Evolutionary conservation across 1,140 invertebrate species (phyloP).

Genomic region (Batillaria attramentaria): DNA sequence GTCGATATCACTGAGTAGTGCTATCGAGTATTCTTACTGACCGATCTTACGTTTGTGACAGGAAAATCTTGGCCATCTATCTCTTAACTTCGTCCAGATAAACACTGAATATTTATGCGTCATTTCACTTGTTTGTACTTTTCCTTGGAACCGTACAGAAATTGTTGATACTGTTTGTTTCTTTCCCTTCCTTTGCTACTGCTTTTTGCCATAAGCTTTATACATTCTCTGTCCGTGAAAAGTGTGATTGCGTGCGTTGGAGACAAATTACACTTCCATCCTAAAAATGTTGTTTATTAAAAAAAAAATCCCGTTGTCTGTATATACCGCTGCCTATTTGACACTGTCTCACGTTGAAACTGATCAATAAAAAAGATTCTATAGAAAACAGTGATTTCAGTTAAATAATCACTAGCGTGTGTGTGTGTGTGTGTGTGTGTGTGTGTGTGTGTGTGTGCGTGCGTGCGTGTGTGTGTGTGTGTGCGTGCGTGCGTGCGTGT

Average conservation of each 20-base stretch:
- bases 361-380: neutral
- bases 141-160: neutral
- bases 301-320: conserved; percentile 5
- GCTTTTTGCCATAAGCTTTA: neutral
- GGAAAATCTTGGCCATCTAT: no score
- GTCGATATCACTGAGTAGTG: no score
- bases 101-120: no score
- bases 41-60: no score
- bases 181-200: no score
- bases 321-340: conserved; percentile 4
- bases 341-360: conserved; percentile 12
- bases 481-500: conserved; percentile 9
- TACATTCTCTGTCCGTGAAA: neutral
- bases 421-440: conserved; percentile 4
- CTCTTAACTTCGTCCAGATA: no score
- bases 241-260: neutral
- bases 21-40: no score
- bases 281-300: neutral
- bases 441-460: neutral
- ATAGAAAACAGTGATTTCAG: neutral
- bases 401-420: neutral
- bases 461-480: neutral
- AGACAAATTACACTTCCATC: no score
- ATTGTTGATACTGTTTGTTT: conserved; percentile 2
- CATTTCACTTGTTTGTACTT: neutral